These are phyloP conservation scores for Hydrolagus affinis DNA, from an alignment of 2,113 vertebrate species.

Conservation along the genomic window DNA sequence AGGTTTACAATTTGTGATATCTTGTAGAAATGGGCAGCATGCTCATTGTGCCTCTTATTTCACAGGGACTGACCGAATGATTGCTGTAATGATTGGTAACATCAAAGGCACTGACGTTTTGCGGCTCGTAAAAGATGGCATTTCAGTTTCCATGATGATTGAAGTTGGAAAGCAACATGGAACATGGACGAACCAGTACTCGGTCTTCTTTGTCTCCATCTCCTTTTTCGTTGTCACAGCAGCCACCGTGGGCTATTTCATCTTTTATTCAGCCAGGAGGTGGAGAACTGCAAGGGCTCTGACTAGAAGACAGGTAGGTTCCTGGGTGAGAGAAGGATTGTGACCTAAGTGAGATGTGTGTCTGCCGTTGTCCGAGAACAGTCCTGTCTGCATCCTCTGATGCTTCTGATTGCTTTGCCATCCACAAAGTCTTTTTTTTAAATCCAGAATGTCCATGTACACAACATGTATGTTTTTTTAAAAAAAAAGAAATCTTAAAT, in stretches of 20 bases:
- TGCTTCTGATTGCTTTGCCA: too few species aligned
- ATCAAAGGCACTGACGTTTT: slow-evolving; percentile 63
- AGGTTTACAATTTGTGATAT: not conserved
- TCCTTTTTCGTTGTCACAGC: slow-evolving; percentile 75
- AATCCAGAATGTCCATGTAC: too few species aligned
- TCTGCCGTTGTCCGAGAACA: not conserved
- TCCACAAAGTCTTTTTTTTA: too few species aligned
- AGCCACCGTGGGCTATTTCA: slow-evolving; percentile 72
- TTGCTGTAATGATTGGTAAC: slow-evolving; percentile 75
- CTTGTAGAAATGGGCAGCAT: not conserved
- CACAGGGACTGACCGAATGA: slow-evolving; percentile 62
- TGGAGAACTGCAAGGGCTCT: slow-evolving; percentile 58
- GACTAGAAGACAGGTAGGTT: slow-evolving; percentile 65
- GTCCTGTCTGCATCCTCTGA: not conserved
- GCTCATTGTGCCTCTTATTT: slow-evolving; percentile 32
- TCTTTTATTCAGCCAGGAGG: slow-evolving; percentile 71
- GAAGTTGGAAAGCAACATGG: slow-evolving; percentile 68
- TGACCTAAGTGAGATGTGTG: too few species aligned
- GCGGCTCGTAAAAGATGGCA: slow-evolving; percentile 44
- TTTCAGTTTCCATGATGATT: slow-evolving; percentile 65
- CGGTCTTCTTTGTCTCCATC: slow-evolving; percentile 72
- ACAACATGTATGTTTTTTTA: too few species aligned
- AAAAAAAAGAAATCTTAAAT: too few species aligned
- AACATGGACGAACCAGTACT: slow-evolving; percentile 69
- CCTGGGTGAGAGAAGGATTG: not conserved